A percentile compares a stretch with the other conserved stretches of the same genome.
phyloP scores from a whole-genome alignment of 2,888 invertebrate genomes.

The Epinotia demarniana region DNA sequence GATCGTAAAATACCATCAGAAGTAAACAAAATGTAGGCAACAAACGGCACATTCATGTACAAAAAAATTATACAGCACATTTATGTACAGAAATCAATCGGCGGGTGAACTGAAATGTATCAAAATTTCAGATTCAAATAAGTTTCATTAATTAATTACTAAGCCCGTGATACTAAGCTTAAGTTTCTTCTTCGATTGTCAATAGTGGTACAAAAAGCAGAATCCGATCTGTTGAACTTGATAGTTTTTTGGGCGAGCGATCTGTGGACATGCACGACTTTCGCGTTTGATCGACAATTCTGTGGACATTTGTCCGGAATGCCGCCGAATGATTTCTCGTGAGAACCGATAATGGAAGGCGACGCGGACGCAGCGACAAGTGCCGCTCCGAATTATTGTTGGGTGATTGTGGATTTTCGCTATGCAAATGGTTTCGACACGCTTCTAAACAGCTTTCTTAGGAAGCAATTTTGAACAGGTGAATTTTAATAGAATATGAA shows the following conservation, averaged over 20 bases:
- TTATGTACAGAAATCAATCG: neutral
- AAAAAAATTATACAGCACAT: neutral
- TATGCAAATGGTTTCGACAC: slow-evolving; percentile 79
- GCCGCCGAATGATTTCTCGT: slow-evolving; percentile 78
- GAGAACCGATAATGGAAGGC: slow-evolving; percentile 69
- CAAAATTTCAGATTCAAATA: slow-evolving; percentile 11
- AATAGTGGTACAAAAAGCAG: slow-evolving; percentile 66
- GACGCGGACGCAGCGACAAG: slow-evolving; percentile 63
- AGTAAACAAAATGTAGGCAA: slow-evolving; percentile 67
- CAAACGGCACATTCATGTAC: neutral
- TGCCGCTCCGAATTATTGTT: slow-evolving; percentile 70
- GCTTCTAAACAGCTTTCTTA: slow-evolving; percentile 72
- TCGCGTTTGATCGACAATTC: slow-evolving; percentile 75
- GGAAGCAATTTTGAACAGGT: slow-evolving; percentile 69
- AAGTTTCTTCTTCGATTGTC: slow-evolving; percentile 50
- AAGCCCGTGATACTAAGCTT: slow-evolving; percentile 10
- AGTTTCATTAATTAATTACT: slow-evolving; percentile 39
- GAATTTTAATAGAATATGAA: slow-evolving; percentile 58
- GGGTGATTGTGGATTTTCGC: slow-evolving; percentile 78
- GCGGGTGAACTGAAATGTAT: neutral
- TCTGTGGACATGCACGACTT: slow-evolving; percentile 82
- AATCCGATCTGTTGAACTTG: slow-evolving; percentile 65
- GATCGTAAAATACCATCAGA: slow-evolving; percentile 68
- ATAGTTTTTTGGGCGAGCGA: slow-evolving; percentile 74
- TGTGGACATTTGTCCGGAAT: slow-evolving; percentile 74